These are phyloP conservation scores for Lemur catta DNA, from an alignment of 2,797 vertebrate species.

Conservation along the genomic window DNA sequence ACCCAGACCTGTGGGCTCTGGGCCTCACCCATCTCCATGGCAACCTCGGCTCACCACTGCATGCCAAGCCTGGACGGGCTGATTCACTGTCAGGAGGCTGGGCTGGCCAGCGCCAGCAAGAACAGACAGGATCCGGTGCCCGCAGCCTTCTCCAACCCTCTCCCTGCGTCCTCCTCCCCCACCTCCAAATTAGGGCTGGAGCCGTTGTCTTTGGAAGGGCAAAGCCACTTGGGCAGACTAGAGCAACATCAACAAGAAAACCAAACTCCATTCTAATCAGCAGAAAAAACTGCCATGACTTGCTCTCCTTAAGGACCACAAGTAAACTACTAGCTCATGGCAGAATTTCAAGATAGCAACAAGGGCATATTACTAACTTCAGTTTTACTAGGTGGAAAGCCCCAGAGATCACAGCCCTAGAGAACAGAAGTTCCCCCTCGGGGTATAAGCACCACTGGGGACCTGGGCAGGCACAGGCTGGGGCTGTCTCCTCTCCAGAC, in stretches of 20 bases:
- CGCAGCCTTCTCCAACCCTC: background rate
- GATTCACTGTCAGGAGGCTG: slow-evolving; percentile 48
- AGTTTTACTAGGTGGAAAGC: background rate
- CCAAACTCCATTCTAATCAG: background rate
- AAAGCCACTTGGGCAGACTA: background rate
- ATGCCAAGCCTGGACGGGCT: slow-evolving; percentile 56
- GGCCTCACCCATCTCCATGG: slow-evolving; percentile 66
- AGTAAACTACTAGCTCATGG: background rate
- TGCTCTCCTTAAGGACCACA: background rate
- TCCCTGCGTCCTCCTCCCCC: background rate
- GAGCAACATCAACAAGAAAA: background rate
- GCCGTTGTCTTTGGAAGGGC: background rate
- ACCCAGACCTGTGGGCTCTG: slow-evolving; percentile 48
- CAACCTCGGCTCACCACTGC: slow-evolving; percentile 35
- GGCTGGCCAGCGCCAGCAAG: background rate
- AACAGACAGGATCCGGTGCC: slow-evolving; percentile 46
- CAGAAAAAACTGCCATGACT: background rate
- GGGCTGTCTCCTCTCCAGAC: background rate
- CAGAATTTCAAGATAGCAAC: background rate
- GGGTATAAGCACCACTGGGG: background rate
- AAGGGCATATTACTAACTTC: background rate
- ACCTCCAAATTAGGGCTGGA: background rate
- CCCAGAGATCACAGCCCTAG: background rate
- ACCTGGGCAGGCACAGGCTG: background rate
- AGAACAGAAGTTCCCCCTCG: background rate